Base-by-base conservation (phyloP, 2,113 vertebrate genomes). In the Taurulus bubalis region DNA sequence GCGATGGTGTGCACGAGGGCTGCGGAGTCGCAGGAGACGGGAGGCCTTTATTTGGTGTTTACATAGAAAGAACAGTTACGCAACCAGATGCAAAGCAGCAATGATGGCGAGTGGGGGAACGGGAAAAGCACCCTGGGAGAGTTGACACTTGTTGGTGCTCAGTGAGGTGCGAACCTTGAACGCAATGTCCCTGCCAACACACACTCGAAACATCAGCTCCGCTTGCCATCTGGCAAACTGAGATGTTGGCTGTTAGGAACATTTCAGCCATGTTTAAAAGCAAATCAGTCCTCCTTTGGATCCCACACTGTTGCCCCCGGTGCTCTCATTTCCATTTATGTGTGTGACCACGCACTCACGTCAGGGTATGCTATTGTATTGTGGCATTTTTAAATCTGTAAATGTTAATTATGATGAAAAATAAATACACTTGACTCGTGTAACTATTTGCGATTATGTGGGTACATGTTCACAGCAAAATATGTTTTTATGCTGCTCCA, bases 141-240 rank as follows among this genome's bases (percentile, higher is more conserved):
- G 87, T 93, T 92, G 86, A 90, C 90, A 91, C 90, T 91, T 91
- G 85, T 69, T 82, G 75, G 87, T 87, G 87, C 87, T 80, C 87
- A 80, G 82, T 82, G 87, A 93, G 91, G 93, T 89, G 91, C 77
- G 75, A 93, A 91, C 81, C 75, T 87, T 82, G 73, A 82, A 87
- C 74, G 71, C 49, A 8, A 73, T 79, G 89, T 88, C 77, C 84
- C 30, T 71, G 79, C 87, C 88, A 87, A 70, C 82, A 74, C 72
- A 20, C 71, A 59, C 73, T 80, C 28, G 69, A 83, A 90, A 85
- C 83, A 86, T 85, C 87, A 79, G 79, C 76, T 64, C 55, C 0
- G 32, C 56, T 59, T 88, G 87, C 90, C 88, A 90, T 87, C 87
- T 91, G 86, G 86, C 84, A 77, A 64, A 85, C 70, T 42, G 42